These are phyloP conservation scores for Sebastes matsubarae DNA, from an alignment of 2,797 vertebrate species.

Conservation along the genomic window DNA sequence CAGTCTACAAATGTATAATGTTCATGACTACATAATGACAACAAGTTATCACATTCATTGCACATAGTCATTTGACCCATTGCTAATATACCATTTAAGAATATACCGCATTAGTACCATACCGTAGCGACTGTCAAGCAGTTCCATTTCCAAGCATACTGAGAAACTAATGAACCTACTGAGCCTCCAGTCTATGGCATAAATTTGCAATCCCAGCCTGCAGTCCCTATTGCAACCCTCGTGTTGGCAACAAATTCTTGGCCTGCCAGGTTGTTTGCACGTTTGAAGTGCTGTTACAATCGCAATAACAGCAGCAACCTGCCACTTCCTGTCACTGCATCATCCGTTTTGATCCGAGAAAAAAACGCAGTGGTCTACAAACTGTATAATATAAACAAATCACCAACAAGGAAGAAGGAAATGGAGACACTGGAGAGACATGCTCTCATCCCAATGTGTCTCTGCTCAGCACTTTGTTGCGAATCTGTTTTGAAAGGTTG, in stretches of 20 bases:
- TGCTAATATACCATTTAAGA: background rate
- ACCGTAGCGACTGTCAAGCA: background rate
- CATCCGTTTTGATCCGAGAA: constrained; percentile 35
- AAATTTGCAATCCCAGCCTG: constrained; percentile 36
- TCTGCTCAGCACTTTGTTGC: constrained; percentile 24
- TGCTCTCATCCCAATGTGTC: constrained; percentile 20
- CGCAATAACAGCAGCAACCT: constrained; percentile 44
- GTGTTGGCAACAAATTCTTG: constrained; percentile 17
- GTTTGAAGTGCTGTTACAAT: constrained; percentile 54
- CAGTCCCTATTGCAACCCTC: constrained; percentile 14
- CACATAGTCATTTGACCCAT: background rate
- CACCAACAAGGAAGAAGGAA: constrained; percentile 7
- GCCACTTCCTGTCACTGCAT: constrained; percentile 40
- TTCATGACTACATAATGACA: background rate
- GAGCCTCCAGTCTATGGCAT: background rate
- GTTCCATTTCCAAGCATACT: constrained; percentile 21
- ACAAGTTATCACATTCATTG: background rate
- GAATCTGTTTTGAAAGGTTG: constrained; percentile 21
- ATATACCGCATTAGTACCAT: background rate
- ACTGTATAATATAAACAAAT: constrained; percentile 50
- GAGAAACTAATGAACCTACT: constrained; percentile 13
- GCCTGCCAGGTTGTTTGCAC: constrained; percentile 34
- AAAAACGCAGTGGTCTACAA: constrained; percentile 1
- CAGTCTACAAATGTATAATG: background rate
- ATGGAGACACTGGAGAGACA: constrained; percentile 18